Conservation (phyloP, 2,888 invertebrate species). For the Andrena praecox region DNA sequence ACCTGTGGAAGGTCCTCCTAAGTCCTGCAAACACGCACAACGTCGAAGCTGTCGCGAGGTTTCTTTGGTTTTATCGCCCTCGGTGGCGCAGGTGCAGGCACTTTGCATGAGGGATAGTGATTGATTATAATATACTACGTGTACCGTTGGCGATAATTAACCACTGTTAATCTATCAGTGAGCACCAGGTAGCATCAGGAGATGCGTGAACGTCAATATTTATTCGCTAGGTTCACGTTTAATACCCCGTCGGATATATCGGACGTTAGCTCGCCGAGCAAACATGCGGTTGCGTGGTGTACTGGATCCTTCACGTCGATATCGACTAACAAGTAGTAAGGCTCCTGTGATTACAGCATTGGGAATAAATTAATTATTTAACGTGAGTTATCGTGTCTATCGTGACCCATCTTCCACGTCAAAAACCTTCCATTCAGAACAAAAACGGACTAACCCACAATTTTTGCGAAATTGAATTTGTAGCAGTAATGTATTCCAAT, state of each 20-base stretch:
- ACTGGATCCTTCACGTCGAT: not conserved
- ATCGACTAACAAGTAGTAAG: not conserved
- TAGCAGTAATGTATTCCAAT: no score
- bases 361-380: no score
- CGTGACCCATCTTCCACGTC: no score
- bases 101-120: not conserved
- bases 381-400: no score
- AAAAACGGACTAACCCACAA: no score
- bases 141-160: conserved; percentile 37
- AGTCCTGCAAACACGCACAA: not conserved
- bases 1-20: conserved; percentile 9
- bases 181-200: conserved; percentile 20
- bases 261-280: conserved; percentile 16
- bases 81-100: not conserved
- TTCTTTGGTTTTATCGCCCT: not conserved
- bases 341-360: not conserved
- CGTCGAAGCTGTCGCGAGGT: not conserved
- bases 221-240: conserved; percentile 49
- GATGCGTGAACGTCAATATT: conserved; percentile 51
- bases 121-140: conserved; percentile 31
- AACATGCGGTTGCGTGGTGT: conserved; percentile 18
- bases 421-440: no score
- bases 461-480: no score
- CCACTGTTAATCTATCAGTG: conserved; percentile 38
- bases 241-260: conserved; percentile 34